Evolutionary conservation across 64 coral and sea anemone species (phyloP).

Genomic region (Porites australiensis): DNA sequence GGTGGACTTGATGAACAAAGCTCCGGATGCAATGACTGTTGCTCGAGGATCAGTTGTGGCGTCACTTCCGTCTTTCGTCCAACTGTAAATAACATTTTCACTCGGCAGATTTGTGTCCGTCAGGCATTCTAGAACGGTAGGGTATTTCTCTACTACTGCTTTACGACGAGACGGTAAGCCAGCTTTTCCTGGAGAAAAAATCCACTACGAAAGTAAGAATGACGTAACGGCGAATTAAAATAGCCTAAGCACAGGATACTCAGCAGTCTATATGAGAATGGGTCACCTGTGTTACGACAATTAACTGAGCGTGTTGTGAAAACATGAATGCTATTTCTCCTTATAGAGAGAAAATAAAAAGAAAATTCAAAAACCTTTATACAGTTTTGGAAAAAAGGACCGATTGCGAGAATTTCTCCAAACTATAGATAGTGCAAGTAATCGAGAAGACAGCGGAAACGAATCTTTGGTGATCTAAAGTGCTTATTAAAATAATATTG

Average conservation of each 20-base stretch:
- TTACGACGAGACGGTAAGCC: constrained; percentile 83
- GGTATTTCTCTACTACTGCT: constrained; percentile 67
- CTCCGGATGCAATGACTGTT: constrained; percentile 70
- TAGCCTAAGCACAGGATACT: neutral
- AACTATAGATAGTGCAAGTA: too few species aligned
- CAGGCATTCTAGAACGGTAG: constrained; percentile 74
- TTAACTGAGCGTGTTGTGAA: too few species aligned
- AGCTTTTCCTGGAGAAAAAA: constrained; percentile 47
- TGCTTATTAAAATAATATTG: too few species aligned
- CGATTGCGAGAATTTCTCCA: too few species aligned
- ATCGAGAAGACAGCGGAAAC: too few species aligned
- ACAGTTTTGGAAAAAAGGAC: too few species aligned
- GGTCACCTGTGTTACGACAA: too few species aligned
- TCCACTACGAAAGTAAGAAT: neutral
- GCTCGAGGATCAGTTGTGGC: constrained; percentile 18
- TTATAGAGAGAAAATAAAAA: too few species aligned
- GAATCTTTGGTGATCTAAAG: too few species aligned
- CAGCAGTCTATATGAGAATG: neutral
- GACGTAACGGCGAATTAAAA: neutral
- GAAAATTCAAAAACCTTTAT: too few species aligned
- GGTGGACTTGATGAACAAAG: constrained; percentile 72
- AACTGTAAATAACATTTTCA: constrained; percentile 44
- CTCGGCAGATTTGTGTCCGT: constrained; percentile 66
- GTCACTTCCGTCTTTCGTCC: constrained; percentile 84
- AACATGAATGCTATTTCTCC: too few species aligned